These are phyloP conservation scores for Drosophila erecta DNA, from an alignment of 1,140 invertebrate species.

Conservation along the genomic window DNA sequence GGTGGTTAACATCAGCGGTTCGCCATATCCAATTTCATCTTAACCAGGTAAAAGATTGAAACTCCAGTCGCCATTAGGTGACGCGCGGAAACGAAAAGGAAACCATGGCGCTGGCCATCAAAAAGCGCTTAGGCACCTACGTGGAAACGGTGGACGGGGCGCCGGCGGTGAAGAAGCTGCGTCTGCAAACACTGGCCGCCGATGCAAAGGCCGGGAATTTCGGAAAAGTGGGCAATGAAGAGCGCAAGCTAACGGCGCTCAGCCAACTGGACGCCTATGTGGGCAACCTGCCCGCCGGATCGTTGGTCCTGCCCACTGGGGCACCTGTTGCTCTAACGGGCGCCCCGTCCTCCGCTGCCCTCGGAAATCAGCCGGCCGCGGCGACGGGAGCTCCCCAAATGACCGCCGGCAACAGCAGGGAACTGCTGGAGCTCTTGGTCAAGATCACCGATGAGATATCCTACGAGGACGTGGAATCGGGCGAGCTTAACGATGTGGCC, in stretches of 20 bases:
- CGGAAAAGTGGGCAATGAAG: slow-evolving; percentile 23
- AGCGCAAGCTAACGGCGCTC: slow-evolving; percentile 51
- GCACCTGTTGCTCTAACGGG: background rate
- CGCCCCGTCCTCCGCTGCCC: background rate
- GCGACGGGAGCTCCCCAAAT: background rate
- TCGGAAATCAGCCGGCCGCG: background rate
- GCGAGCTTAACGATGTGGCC: slow-evolving; percentile 65
- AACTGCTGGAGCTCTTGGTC: slow-evolving; percentile 72
- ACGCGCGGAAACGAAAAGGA: background rate
- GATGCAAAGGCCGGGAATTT: slow-evolving; percentile 22
- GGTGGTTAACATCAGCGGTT: background rate
- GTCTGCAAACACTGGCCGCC: slow-evolving; percentile 56
- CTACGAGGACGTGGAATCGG: slow-evolving; percentile 63
- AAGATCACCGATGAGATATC: slow-evolving; percentile 77
- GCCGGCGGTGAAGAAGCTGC: slow-evolving; percentile 68
- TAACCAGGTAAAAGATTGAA: background rate
- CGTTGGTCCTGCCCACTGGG: background rate
- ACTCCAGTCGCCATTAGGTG: background rate
- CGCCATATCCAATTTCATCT: background rate
- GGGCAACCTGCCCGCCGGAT: background rate
- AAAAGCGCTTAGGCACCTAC: slow-evolving; percentile 44
- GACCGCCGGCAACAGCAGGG: slow-evolving; percentile 34
- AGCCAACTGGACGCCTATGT: slow-evolving; percentile 60
- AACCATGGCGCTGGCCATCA: slow-evolving; percentile 63
- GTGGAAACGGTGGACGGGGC: slow-evolving; percentile 57